Evolutionary conservation across 1,140 invertebrate species (phyloP).

Genomic region (Oscheius sp.): DNA sequence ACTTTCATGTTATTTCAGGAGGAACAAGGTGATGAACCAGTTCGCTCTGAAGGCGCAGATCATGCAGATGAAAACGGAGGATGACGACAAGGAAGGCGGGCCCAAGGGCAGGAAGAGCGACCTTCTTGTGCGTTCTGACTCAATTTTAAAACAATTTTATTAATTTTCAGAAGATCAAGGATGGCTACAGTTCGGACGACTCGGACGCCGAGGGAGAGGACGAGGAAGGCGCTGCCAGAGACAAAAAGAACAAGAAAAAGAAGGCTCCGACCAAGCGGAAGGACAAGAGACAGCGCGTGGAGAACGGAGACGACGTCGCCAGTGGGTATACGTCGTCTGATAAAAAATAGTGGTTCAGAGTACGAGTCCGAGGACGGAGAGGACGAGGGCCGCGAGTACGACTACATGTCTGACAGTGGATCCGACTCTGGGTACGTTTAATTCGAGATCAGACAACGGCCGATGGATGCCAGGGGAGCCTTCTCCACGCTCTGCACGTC

Average conservation of each 20-base stretch:
- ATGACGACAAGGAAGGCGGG: slow-evolving; percentile 43
- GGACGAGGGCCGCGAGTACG: slow-evolving; percentile 59
- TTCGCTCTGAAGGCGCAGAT: slow-evolving; percentile 60
- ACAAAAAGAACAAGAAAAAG: slow-evolving; percentile 46
- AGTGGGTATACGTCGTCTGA: slow-evolving; percentile 41
- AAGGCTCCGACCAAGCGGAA: slow-evolving; percentile 35
- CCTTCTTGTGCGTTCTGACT: background rate
- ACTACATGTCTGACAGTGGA: slow-evolving; percentile 60
- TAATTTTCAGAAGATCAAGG: slow-evolving; percentile 58
- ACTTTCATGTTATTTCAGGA: slow-evolving; percentile 21
- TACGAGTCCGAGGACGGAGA: slow-evolving; percentile 61
- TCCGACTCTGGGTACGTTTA: slow-evolving; percentile 57
- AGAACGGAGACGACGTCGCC: slow-evolving; percentile 58
- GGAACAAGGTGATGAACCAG: slow-evolving; percentile 58
- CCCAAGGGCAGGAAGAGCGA: background rate
- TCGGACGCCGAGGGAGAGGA: slow-evolving; percentile 48
- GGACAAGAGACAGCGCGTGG: slow-evolving; percentile 52
- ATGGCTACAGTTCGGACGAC: slow-evolving; percentile 47
- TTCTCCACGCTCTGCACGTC: background rate
- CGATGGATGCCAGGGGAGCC: background rate
- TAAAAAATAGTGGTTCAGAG: slow-evolving; percentile 42
- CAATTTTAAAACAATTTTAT: background rate
- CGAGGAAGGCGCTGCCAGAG: slow-evolving; percentile 22
- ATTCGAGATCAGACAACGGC: background rate
- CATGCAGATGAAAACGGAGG: slow-evolving; percentile 46